Conservation (phyloP, 2,888 invertebrate species). For the Heliconius cydno region DNA sequence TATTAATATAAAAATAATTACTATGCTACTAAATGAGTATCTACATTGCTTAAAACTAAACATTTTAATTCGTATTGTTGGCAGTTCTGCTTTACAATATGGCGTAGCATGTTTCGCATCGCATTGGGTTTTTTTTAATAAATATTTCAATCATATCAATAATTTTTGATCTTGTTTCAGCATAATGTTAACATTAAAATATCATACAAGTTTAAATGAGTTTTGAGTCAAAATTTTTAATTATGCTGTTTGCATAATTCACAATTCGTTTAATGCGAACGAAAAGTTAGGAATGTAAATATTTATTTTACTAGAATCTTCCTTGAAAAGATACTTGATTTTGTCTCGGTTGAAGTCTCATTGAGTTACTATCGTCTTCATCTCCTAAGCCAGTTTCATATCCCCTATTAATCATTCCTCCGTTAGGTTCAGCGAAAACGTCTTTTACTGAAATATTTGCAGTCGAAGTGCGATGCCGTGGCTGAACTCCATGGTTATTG, state of each 20-base stretch:
- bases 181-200: background rate
- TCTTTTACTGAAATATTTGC: slow-evolving; percentile 92
- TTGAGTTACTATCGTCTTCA: slow-evolving; percentile 88
- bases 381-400: slow-evolving; percentile 87
- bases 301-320: slow-evolving; percentile 62
- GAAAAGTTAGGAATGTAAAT: background rate
- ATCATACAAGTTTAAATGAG: background rate
- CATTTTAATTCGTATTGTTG: slow-evolving; percentile 58
- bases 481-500: slow-evolving; percentile 83
- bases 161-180: background rate
- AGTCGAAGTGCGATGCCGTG: slow-evolving; percentile 89
- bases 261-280: background rate
- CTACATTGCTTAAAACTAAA: slow-evolving; percentile 56
- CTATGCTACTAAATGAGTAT: slow-evolving; percentile 61
- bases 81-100: slow-evolving; percentile 55
- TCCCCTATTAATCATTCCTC: slow-evolving; percentile 88
- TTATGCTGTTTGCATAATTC: background rate
- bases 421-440: slow-evolving; percentile 88
- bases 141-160: slow-evolving; percentile 5
- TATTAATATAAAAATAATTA: slow-evolving; percentile 49
- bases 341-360: slow-evolving; percentile 87
- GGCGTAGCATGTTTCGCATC: background rate
- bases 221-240: background rate
- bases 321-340: slow-evolving; percentile 85
- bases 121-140: slow-evolving; percentile 3